These are phyloP conservation scores for Pogonus chalceus DNA, from an alignment of 1,140 invertebrate species.

Conservation along the genomic window DNA sequence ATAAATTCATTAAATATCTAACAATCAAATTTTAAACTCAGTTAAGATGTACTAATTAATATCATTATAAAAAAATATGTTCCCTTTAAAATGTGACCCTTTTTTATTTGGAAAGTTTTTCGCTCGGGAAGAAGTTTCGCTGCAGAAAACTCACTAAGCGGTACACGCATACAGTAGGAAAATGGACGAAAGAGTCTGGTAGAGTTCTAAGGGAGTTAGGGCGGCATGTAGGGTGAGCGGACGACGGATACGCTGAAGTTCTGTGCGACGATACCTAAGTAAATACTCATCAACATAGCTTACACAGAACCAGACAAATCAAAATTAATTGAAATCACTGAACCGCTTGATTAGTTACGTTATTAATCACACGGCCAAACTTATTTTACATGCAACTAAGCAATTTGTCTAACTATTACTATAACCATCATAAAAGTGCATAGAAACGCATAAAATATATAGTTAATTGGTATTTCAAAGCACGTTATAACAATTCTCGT, in stretches of 20 bases:
- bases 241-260: neutral
- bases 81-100: neutral
- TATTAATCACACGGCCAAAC: conserved; percentile 19
- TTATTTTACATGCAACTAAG: neutral
- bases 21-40: conserved; percentile 5
- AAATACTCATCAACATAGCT: conserved; percentile 14
- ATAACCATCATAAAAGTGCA: conserved; percentile 14
- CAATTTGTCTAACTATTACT: conserved; percentile 8
- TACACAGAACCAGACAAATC: conserved; percentile 15
- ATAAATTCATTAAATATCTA: conserved; percentile 2
- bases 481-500: no score
- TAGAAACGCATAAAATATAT: conserved; percentile 8
- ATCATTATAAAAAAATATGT: conserved; percentile 7
- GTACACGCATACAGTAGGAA: neutral
- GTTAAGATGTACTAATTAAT: conserved; percentile 3
- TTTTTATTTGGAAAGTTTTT: conserved; percentile 3
- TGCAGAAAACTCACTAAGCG: neutral
- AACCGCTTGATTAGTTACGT: conserved; percentile 22
- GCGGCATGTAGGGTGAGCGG: conserved; percentile 1
- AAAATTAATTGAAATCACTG: conserved; percentile 24
- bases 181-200: neutral
- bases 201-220: neutral
- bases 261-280: neutral
- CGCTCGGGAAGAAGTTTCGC: neutral
- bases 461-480: no score